phyloP scores from a whole-genome alignment of 1,140 invertebrate species.

The Asobara japonica region DNA sequence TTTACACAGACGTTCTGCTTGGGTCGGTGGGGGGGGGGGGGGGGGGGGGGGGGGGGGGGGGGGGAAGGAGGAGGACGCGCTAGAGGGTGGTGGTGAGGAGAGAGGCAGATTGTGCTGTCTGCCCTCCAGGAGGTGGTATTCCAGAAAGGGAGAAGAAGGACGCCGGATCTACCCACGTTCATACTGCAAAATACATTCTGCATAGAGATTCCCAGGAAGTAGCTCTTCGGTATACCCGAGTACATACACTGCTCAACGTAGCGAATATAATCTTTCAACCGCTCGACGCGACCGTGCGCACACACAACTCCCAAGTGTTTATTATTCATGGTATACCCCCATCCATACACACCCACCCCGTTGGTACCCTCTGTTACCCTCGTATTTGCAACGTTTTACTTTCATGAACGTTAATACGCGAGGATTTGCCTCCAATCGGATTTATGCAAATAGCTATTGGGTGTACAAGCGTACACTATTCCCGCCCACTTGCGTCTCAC shows the following conservation, averaged over 20 bases:
- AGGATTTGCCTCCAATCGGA: constrained; percentile 51
- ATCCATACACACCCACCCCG: neutral
- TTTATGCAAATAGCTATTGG: constrained; percentile 56
- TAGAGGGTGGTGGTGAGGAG: neutral
- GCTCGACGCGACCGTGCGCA: neutral
- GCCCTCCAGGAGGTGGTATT: neutral
- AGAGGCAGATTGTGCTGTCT: neutral
- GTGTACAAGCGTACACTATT: constrained; percentile 39
- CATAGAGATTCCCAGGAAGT: constrained; percentile 7
- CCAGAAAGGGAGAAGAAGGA: neutral
- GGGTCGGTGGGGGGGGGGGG: too few relatives aligned
- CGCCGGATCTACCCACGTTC: neutral
- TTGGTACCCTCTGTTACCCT: constrained; percentile 1
- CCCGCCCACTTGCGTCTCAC: constrained; percentile 20
- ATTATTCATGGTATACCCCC: constrained; percentile 46
- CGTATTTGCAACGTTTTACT: constrained; percentile 44
- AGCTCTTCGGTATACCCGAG: neutral
- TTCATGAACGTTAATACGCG: constrained; percentile 53
- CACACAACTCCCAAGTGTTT: constrained; percentile 33
- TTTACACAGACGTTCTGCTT: neutral
- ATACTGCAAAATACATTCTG: constrained; percentile 9
- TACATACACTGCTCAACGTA: constrained; percentile 15
- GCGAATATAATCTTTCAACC: constrained; percentile 20
- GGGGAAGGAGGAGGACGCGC: too few relatives aligned
- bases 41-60: too few relatives aligned